Evolutionary conservation across 1,140 invertebrate genomes (phyloP), one percentile per base, ranked within the genome.

Genomic region (Drosophila sechellia): DNA sequence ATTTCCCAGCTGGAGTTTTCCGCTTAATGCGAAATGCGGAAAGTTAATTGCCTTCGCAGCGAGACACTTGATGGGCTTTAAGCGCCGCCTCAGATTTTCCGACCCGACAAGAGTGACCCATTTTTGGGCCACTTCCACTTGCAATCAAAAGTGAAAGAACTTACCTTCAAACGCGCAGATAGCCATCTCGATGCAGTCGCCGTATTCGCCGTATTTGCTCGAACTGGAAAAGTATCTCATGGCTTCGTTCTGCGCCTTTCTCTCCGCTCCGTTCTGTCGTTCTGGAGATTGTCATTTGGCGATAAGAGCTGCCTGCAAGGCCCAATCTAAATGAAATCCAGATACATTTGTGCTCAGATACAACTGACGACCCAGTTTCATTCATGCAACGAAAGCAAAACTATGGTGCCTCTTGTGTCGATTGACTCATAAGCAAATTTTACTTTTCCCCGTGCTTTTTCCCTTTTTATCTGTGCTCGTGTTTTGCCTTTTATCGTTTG

Each of bases 271-370:
- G 42, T 12, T 20, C 40, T 17, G 40, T 11, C 20, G 22, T 50
- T 43, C 25, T 56, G 53, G 22, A 79, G 83, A 86, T 86, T 81
- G 83, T 83, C 83, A 86, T 83, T 83, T 78, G 40, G 65, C 63
- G 83, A 86, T 86, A 86, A 79, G 70, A 8, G 40, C 17, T 17
- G 63, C 52, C 78, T 71, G 75, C 39, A 49, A 66, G 65, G 75
- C 79, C 42, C 79, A 83, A 72, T 70, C 65, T 61, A 89, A 86
- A 86, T 87, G 79, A 83, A 86, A 86, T 86, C 83, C 65, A 86
- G 83, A 86, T 86, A 86, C 83, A 87, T 86, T 86, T 86, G 83
- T 86, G 25, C 31, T 53, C 27, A 37, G 27, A 27, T 31, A 31
- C 27, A 31, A 31, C 65, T 52, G 77, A 73, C 86, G 84, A 86